phyloP scores from a whole-genome alignment of 2,888 invertebrate genomes.

The Andrena dorsata region DNA sequence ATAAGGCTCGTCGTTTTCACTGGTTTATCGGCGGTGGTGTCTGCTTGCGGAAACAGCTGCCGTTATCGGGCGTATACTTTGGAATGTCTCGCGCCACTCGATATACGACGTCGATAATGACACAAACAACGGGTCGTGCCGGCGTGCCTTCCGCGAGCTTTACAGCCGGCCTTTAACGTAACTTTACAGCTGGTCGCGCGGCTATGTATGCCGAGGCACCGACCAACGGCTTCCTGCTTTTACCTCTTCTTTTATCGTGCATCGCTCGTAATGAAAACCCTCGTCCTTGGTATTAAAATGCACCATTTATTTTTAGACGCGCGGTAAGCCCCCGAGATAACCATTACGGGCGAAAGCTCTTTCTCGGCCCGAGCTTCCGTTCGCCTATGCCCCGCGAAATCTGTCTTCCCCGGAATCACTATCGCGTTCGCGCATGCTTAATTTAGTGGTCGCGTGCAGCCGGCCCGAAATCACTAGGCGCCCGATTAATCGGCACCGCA shows the following conservation, averaged over 20 bases:
- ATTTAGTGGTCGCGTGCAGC: not conserved
- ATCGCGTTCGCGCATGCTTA: not conserved
- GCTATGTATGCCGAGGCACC: conserved; percentile 32
- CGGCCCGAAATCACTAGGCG: conserved; percentile 21
- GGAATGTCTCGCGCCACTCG: conserved; percentile 65
- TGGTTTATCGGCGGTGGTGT: conserved; percentile 34
- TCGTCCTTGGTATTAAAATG: conserved; percentile 45
- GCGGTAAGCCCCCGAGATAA: not conserved
- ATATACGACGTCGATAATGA: conserved; percentile 59
- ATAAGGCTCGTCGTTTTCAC: conserved; percentile 32
- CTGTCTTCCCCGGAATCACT: not conserved
- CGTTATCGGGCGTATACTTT: conserved; percentile 73
- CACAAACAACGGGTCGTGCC: conserved; percentile 49
- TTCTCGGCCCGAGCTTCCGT: not conserved
- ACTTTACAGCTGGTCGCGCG: conserved; percentile 34
- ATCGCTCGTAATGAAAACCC: conserved; percentile 24
- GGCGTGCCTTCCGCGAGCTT: conserved; percentile 54
- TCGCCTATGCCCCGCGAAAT: not conserved
- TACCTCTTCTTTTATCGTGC: conserved; percentile 30
- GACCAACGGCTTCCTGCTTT: conserved; percentile 25
- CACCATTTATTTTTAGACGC: conserved; percentile 32
- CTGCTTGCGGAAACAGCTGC: conserved; percentile 53
- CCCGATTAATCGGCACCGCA: not conserved
- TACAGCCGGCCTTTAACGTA: conserved; percentile 52
- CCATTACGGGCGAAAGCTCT: conserved; percentile 4